These are phyloP conservation scores for Drosophila siamana DNA, from an alignment of 2,888 invertebrate genomes.

Conservation along the genomic window DNA sequence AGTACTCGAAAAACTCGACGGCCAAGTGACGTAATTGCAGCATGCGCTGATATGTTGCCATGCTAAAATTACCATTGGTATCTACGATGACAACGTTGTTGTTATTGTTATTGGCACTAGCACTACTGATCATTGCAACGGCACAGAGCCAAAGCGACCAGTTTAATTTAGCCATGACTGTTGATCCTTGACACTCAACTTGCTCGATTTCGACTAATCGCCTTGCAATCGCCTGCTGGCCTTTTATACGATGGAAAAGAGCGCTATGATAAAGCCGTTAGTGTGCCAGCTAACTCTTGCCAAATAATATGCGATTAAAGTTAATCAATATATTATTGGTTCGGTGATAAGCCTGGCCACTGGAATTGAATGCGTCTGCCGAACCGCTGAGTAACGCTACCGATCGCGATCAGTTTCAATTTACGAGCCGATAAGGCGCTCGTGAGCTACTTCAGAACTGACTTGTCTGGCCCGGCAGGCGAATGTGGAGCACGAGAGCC, in stretches of 20 bases:
- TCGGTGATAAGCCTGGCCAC: background rate
- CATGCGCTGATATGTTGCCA: slow-evolving; percentile 4
- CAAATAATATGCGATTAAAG: slow-evolving; percentile 3
- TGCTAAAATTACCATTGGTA: background rate
- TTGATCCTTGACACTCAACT: background rate
- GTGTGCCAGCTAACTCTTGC: background rate
- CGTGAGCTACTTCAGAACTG: background rate
- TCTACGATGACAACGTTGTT: background rate
- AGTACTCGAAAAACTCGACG: slow-evolving; percentile 55
- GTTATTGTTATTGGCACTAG: background rate
- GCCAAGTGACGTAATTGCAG: slow-evolving; percentile 40
- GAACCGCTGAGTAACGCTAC: too few relatives aligned
- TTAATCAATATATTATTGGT: slow-evolving; percentile 3
- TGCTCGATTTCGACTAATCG: background rate
- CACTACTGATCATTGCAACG: background rate
- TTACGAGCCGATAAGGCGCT: too few relatives aligned
- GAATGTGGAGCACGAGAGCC: background rate
- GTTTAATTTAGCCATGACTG: background rate
- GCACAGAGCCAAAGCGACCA: background rate
- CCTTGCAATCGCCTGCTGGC: background rate
- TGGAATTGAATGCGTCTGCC: background rate
- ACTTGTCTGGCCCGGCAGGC: background rate
- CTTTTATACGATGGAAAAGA: background rate
- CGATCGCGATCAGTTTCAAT: too few relatives aligned
- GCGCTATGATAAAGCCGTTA: slow-evolving; percentile 7